Evolutionary conservation across 1,140 invertebrate species (phyloP).

Genomic region (Bombyx mori): DNA sequence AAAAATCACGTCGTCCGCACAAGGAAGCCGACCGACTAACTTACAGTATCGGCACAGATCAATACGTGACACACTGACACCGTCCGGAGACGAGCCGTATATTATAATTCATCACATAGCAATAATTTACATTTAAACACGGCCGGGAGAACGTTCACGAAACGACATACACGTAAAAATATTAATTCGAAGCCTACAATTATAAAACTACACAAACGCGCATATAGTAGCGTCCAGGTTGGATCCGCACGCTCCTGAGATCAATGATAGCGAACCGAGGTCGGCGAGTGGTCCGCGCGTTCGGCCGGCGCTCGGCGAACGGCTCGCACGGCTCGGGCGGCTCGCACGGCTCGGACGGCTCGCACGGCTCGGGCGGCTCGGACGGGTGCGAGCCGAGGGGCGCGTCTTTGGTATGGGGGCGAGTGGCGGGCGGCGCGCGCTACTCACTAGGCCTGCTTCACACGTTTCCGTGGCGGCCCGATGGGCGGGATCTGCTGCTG

Average conservation of each 20-base stretch:
- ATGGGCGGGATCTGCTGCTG: constrained; percentile 98
- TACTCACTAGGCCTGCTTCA: constrained; percentile 86
- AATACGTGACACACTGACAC: no score
- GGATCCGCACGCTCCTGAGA: constrained; percentile 51
- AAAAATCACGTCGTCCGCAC: constrained; percentile 2
- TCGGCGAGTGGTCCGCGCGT: no score
- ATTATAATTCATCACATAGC: constrained; percentile 37
- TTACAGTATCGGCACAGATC: not conserved
- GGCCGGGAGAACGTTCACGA: constrained; percentile 52
- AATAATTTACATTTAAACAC: constrained; percentile 66
- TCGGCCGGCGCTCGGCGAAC: no score
- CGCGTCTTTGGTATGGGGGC: constrained; percentile 43
- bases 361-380: not conserved
- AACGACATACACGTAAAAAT: constrained; percentile 55
- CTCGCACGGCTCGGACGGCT: not conserved
- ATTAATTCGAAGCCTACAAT: constrained; percentile 49
- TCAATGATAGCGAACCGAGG: constrained; percentile 57
- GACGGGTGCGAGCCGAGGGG: constrained; percentile 11
- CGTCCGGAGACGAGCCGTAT: constrained; percentile 38
- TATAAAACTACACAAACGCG: constrained; percentile 49
- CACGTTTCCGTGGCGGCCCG: constrained; percentile 94
- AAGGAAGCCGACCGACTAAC: not conserved
- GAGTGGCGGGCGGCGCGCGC: constrained; percentile 31
- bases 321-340: no score
- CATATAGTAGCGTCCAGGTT: constrained; percentile 57